These are phyloP conservation scores for Vespertilio murinus DNA, from an alignment of 2,797 vertebrate species.

Conservation along the genomic window DNA sequence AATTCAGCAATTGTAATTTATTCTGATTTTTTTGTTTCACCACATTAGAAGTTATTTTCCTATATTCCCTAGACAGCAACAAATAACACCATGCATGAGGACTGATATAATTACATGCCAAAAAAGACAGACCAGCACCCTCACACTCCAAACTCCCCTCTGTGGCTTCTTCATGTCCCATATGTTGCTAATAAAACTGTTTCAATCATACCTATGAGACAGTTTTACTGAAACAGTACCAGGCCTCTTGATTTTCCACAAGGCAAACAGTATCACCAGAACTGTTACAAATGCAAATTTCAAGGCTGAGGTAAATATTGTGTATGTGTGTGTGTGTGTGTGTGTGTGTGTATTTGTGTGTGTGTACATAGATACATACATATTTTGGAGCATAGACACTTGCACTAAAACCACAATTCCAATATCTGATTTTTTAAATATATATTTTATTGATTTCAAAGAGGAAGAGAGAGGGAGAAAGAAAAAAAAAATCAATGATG, in stretches of 20 bases:
- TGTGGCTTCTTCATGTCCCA: constrained; percentile 84
- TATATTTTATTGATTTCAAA: no score
- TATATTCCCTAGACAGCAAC: constrained; percentile 82
- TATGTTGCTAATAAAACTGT: constrained; percentile 85
- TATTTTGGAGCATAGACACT: constrained; percentile 65
- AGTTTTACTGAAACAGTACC: constrained; percentile 83
- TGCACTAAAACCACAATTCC: constrained; percentile 59
- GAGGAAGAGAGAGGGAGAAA: no score
- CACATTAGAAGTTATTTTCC: constrained; percentile 82
- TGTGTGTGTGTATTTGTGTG: not conserved
- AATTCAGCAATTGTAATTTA: constrained; percentile 82
- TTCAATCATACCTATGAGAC: constrained; percentile 84
- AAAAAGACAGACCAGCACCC: constrained; percentile 82
- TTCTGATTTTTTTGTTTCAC: constrained; percentile 81
- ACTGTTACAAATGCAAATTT: constrained; percentile 81
- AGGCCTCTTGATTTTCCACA: constrained; percentile 75
- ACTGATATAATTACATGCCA: constrained; percentile 81
- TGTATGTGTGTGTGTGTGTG: not conserved
- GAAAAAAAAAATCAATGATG: no score
- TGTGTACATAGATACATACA: not conserved
- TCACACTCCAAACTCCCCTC: constrained; percentile 82
- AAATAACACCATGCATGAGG: constrained; percentile 81
- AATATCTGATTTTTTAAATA: not conserved
- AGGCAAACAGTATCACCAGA: constrained; percentile 79
- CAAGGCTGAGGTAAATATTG: constrained; percentile 69